A percentile compares a stretch with the other conserved stretches of the same genome.
phyloP scores from a whole-genome alignment of 2,113 vertebrate species.

The Natator depressus region DNA sequence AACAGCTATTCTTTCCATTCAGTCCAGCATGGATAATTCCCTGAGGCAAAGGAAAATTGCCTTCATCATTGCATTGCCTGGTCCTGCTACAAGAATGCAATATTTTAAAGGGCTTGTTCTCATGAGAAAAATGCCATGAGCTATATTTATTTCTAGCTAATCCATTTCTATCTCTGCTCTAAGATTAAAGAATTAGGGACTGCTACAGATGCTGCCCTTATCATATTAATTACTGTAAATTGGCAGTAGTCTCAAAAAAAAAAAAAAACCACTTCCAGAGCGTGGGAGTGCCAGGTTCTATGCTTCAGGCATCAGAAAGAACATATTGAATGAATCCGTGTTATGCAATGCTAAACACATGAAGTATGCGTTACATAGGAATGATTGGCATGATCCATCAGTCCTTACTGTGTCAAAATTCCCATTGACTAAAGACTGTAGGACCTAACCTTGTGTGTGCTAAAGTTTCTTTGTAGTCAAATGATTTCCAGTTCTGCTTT shows the following conservation, averaged over 20 bases:
- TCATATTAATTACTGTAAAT: slow-evolving; percentile 80
- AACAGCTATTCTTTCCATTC: slow-evolving; percentile 40
- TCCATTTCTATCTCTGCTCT: slow-evolving; percentile 72
- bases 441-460: neutral
- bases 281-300: slow-evolving; percentile 33
- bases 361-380: neutral
- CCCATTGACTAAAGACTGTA: neutral
- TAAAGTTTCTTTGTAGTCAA: neutral
- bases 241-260: slow-evolving; percentile 64
- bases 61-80: slow-evolving; percentile 28
- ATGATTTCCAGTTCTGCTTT: neutral
- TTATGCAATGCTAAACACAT: neutral
- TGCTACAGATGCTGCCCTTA: slow-evolving; percentile 75
- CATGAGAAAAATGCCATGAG: slow-evolving; percentile 60
- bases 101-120: slow-evolving; percentile 66
- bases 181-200: slow-evolving; percentile 78
- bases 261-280: slow-evolving; percentile 55
- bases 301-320: slow-evolving; percentile 1
- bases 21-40: slow-evolving; percentile 31
- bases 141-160: slow-evolving; percentile 78
- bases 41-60: slow-evolving; percentile 32
- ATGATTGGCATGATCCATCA: neutral
- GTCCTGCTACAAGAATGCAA: slow-evolving; percentile 36
- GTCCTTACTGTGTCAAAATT: neutral
- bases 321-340: slow-evolving; percentile 30